These are phyloP conservation scores for Tetrapedia diversipes DNA, from an alignment of 2,888 invertebrate species.

Conservation along the genomic window DNA sequence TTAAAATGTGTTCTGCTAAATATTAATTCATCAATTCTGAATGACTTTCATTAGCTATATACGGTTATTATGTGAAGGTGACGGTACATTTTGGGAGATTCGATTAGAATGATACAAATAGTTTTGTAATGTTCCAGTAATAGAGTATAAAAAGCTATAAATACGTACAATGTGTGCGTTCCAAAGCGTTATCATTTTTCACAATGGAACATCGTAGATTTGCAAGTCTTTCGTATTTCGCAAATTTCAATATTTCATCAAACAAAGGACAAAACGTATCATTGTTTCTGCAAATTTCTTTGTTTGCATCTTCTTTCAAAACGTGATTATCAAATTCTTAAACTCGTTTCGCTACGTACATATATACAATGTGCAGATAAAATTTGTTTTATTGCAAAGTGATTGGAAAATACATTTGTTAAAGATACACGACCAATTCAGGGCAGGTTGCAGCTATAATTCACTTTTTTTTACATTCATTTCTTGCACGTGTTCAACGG, in stretches of 20 bases:
- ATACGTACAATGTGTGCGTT: conserved; percentile 38
- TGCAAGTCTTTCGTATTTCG: background rate
- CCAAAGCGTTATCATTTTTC: conserved; percentile 1
- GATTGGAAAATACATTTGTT: conserved; percentile 17
- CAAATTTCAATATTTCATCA: background rate
- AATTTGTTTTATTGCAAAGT: conserved; percentile 14
- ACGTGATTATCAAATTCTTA: conserved; percentile 1
- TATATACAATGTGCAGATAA: conserved; percentile 26
- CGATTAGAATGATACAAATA: conserved; percentile 26
- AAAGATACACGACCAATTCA: background rate
- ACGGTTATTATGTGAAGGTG: conserved; percentile 9
- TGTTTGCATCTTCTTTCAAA: background rate
- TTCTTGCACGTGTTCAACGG: background rate
- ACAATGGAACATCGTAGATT: conserved; percentile 7
- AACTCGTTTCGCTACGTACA: conserved; percentile 22
- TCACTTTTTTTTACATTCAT: background rate
- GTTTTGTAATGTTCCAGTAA: background rate
- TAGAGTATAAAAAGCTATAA: conserved; percentile 49
- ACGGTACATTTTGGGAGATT: conserved; percentile 11
- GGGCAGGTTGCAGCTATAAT: background rate
- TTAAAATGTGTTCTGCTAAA: conserved; percentile 16
- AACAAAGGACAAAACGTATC: background rate
- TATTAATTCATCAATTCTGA: conserved; percentile 21
- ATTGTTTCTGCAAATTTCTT: background rate
- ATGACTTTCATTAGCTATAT: conserved; percentile 8